Percentiles rank a stretch among this genome's conserved stretches.
Evolutionary conservation across 2,888 invertebrate genomes (phyloP).

Genomic region (Acanthacorydalis orientalis): DNA sequence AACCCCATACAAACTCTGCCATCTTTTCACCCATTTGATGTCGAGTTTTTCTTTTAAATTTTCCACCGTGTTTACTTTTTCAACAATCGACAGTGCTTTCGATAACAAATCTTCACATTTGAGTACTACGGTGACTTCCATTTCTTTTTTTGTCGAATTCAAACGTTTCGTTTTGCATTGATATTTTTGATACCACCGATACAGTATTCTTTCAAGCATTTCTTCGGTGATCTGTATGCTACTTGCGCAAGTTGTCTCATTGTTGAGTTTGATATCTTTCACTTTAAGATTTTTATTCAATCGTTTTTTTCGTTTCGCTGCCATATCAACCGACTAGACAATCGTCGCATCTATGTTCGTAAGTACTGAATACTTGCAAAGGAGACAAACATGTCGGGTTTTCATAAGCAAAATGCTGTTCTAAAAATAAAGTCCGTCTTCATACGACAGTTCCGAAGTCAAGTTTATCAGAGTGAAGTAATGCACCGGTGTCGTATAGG

Average conservation of each 20-base stretch:
- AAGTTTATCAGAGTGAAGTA: too few species aligned
- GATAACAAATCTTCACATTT: background rate
- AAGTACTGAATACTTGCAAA: too few species aligned
- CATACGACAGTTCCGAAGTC: too few species aligned
- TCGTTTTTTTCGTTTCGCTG: background rate
- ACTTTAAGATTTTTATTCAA: background rate
- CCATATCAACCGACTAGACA: background rate
- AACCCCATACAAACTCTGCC: constrained; percentile 4
- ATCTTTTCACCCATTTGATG: constrained; percentile 2
- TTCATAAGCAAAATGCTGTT: too few species aligned
- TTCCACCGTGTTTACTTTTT: constrained; percentile 2
- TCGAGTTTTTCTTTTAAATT: constrained; percentile 1
- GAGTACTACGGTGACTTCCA: background rate
- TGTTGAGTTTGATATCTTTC: background rate
- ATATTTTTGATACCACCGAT: constrained; percentile 6
- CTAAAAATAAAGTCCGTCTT: too few species aligned
- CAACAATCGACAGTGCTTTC: constrained; percentile 3
- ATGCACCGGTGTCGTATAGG: too few species aligned
- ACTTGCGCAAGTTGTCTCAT: background rate
- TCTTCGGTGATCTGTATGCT: constrained; percentile 3
- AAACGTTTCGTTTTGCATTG: constrained; percentile 3
- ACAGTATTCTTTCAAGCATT: constrained; percentile 5
- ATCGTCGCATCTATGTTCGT: too few species aligned
- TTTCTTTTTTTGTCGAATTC: background rate
- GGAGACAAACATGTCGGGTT: too few species aligned